Evolutionary conservation across 2,888 invertebrate species (phyloP).

Genomic region (Limnephilus marmoratus): DNA sequence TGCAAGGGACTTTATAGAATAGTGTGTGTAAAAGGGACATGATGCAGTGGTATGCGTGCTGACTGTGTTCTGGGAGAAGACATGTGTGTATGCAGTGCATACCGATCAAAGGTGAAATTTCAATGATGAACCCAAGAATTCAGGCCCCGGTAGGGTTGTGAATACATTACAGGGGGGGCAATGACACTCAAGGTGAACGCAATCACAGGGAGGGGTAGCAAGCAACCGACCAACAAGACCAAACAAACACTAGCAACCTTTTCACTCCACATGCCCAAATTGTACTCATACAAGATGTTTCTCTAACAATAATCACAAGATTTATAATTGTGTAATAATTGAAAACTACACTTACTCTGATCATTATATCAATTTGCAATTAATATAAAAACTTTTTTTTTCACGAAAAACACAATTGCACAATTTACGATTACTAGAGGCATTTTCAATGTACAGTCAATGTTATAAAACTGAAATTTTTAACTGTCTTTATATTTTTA

Average conservation of each 20-base stretch:
- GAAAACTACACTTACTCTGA: neutral
- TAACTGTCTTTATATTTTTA: neutral
- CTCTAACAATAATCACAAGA: neutral
- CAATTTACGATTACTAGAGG: conserved; percentile 65
- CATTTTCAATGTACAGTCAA: conserved; percentile 67
- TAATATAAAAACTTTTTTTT: no score
- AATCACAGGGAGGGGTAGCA: conserved; percentile 51
- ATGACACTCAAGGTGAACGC: conserved; percentile 51
- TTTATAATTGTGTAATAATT: neutral
- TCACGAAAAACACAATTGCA: neutral
- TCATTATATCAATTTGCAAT: neutral
- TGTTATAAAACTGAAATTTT: no score
- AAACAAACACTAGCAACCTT: neutral
- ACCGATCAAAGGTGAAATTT: conserved; percentile 49
- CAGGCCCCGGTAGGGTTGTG: conserved; percentile 22
- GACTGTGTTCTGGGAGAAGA: neutral
- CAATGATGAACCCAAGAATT: conserved; percentile 55
- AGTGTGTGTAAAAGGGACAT: neutral
- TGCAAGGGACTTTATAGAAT: neutral
- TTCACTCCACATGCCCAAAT: neutral
- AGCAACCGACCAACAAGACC: neutral
- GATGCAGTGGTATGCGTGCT: neutral
- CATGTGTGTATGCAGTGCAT: conserved; percentile 8
- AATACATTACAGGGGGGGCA: conserved; percentile 56
- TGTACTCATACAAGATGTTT: conserved; percentile 65